Conservation (phyloP, 2,888 invertebrate species). For the Ditula angustiorana region DNA sequence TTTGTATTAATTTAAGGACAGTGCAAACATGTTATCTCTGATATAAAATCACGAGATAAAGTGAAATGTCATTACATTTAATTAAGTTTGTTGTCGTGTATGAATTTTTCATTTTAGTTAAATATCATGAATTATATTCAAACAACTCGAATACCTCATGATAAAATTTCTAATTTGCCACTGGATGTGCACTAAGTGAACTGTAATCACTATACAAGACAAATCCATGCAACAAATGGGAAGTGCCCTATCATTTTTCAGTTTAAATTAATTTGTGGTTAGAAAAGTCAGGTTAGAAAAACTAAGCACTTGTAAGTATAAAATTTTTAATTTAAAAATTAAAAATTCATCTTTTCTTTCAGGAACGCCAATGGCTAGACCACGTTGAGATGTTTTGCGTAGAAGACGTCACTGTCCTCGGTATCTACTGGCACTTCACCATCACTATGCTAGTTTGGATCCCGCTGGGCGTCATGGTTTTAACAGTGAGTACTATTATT, state of each 20-base stretch:
- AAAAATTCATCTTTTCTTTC: neutral
- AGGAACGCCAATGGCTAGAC: constrained; percentile 91
- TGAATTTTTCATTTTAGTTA: too few species aligned
- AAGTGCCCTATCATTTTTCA: neutral
- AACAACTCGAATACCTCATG: too few species aligned
- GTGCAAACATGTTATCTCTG: neutral
- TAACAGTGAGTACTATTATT: constrained; percentile 76
- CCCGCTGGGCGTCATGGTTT: constrained; percentile 89
- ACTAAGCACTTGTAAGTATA: too few species aligned
- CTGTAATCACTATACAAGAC: too few species aligned
- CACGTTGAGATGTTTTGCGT: constrained; percentile 91
- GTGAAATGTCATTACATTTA: neutral
- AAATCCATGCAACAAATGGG: too few species aligned
- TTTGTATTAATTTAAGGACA: neutral
- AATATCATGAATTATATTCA: too few species aligned
- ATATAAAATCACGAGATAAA: neutral
- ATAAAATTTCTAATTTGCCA: too few species aligned
- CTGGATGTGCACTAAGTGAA: too few species aligned
- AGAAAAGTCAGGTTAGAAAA: too few species aligned
- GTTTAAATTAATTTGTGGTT: too few species aligned
- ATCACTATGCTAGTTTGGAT: constrained; percentile 91
- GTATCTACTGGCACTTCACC: constrained; percentile 92
- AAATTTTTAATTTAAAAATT: too few species aligned
- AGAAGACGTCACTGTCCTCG: constrained; percentile 87
- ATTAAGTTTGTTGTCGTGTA: neutral